Percentiles rank a stretch among this genome's conserved stretches.
These are phyloP conservation scores for Gisinianus flammeolus DNA, from an alignment of 2,888 invertebrate genomes.

Conservation along the genomic window DNA sequence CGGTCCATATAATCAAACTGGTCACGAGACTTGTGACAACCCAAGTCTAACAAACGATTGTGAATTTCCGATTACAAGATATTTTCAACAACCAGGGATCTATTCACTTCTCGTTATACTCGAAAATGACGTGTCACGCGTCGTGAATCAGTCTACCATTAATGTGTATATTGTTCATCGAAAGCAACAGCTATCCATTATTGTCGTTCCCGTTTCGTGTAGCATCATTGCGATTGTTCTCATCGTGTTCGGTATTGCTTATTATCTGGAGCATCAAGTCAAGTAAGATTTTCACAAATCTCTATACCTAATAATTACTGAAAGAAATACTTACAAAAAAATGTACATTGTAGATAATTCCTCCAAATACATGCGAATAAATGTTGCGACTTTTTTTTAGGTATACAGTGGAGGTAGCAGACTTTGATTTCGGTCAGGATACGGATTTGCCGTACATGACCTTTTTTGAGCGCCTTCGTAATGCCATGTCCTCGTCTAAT, in stretches of 20 bases:
- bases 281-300: slow-evolving; percentile 7
- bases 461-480: slow-evolving; percentile 79
- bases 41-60: slow-evolving; percentile 62
- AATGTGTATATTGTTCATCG: slow-evolving; percentile 82
- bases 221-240: slow-evolving; percentile 80
- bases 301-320: background rate
- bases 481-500: slow-evolving; percentile 68
- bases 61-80: slow-evolving; percentile 71
- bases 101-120: slow-evolving; percentile 81
- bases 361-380: background rate
- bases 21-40: slow-evolving; percentile 56
- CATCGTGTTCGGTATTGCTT: slow-evolving; percentile 85
- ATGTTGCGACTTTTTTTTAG: slow-evolving; percentile 62
- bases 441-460: slow-evolving; percentile 86
- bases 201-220: slow-evolving; percentile 84
- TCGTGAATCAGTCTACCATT: slow-evolving; percentile 73
- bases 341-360: background rate
- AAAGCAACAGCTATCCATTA: slow-evolving; percentile 83
- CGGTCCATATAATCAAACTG: slow-evolving; percentile 66
- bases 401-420: slow-evolving; percentile 84
- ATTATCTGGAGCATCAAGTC: slow-evolving; percentile 65
- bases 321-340: no score
- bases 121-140: slow-evolving; percentile 75
- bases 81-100: slow-evolving; percentile 70
- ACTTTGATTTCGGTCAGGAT: slow-evolving; percentile 86